Base-by-base conservation (phyloP, 2,888 invertebrate species). In the Cantharis lateralis region DNA sequence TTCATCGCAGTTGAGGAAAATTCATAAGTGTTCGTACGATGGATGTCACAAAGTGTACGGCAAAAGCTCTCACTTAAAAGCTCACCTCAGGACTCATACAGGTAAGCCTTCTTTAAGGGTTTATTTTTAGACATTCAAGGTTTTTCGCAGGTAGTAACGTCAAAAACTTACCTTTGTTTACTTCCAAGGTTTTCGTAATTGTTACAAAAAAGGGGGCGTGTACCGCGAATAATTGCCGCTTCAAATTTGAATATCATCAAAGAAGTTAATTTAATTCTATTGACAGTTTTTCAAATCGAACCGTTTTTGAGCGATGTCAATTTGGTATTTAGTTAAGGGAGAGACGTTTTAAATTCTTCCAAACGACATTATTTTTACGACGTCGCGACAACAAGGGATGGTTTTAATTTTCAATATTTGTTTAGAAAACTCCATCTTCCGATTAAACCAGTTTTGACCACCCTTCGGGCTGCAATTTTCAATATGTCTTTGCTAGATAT, bases 51-150 rank as follows among this genome's bases (percentile, higher is more conserved):
- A 92, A 85, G 90, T 91, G 66, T 92, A 92, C 85, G 92, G 92
- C 63, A 92, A 92, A 86, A 92, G 92, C 85, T 92, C 92, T 15
- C 92, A 92, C 85, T 88, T 92, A 64, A 92, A 92, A 84, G 92
- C 92, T 13, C 92, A 92, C 85, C 89, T 91, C 24, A 86, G 92
- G 82, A 92, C 92, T 24, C 92, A 92, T 85, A 92, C 92, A 89
- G 92, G 92, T 92, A 84, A 85, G 88, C 15, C 28, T 28, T 15
- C 26, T 24, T 24, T 68, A 24, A 24, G 20, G 16, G 64, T 66
- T 66, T 66, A 66, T 66, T 66, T 66, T 66, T 66, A 66, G 64
- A 66, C 24, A n/a, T 66, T 66, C 64, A 66, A 66, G 64, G 64
- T 20, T 66, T 66, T 66, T n/a, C 13, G 18, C 64, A 66, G 64